phyloP scores from a whole-genome alignment of 2,888 invertebrate species.

The Melanophora roralis region DNA sequence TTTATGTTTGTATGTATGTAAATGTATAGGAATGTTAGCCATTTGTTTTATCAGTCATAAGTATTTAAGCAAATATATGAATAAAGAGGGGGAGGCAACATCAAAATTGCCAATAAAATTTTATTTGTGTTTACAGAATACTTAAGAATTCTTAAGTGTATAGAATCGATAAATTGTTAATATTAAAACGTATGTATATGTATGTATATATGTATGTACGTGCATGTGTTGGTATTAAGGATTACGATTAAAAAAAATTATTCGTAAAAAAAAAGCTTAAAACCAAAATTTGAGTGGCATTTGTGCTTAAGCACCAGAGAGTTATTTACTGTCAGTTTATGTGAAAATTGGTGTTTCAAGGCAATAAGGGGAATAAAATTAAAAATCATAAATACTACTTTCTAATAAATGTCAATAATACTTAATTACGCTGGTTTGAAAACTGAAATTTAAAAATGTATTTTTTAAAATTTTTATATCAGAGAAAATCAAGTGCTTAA shows the following conservation, averaged over 20 bases:
- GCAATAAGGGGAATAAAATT: slow-evolving; percentile 29
- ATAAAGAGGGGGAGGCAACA: background rate
- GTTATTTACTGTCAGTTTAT: slow-evolving; percentile 22
- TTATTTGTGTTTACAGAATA: background rate
- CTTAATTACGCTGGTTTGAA: too few relatives aligned
- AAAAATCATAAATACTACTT: slow-evolving; percentile 21
- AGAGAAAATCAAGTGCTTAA: too few relatives aligned
- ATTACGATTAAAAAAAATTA: slow-evolving; percentile 33
- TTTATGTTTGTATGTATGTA: background rate
- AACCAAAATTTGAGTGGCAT: slow-evolving; percentile 2
- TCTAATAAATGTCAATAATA: too few relatives aligned
- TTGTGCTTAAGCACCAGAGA: slow-evolving; percentile 11
- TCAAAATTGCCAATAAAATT: background rate
- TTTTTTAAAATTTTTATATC: too few relatives aligned
- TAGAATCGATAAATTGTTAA: background rate
- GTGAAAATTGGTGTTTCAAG: background rate
- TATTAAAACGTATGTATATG: too few relatives aligned
- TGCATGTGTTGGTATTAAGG: background rate
- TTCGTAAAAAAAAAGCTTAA: background rate
- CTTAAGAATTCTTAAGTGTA: slow-evolving; percentile 5
- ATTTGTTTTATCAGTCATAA: background rate
- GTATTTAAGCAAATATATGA: background rate
- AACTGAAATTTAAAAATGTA: too few relatives aligned
- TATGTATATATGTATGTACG: background rate
- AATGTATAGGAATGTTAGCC: background rate